Conservation (phyloP, 2,113 vertebrate species). For the Neotoma lepida region DNA sequence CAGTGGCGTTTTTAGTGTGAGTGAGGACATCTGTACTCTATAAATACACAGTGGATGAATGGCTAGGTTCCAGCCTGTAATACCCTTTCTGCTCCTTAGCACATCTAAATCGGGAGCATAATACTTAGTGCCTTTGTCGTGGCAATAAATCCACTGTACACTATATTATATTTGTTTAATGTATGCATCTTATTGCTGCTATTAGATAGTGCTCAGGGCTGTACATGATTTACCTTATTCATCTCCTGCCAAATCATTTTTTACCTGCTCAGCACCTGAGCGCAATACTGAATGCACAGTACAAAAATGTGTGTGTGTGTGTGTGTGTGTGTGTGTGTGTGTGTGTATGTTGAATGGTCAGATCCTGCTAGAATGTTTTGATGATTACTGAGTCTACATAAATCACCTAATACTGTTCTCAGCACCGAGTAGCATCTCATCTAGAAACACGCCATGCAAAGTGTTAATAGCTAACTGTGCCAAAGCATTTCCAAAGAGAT, state of each 20-base stretch:
- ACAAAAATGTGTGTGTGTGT: background rate
- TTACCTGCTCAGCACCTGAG: background rate
- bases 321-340: background rate
- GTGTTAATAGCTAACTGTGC: background rate
- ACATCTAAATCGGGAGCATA: constrained; percentile 1
- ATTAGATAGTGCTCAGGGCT: background rate
- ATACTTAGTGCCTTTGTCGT: background rate
- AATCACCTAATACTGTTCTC: background rate
- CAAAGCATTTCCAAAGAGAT: background rate
- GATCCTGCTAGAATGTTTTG: background rate
- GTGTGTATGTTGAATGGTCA: background rate
- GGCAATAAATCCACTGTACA: background rate
- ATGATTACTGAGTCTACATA: background rate
- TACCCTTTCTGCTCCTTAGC: background rate
- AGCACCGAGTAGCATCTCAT: background rate
- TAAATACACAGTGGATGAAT: background rate
- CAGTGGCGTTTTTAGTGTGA: background rate
- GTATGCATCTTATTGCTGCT: constrained; percentile 11
- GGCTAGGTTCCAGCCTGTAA: background rate
- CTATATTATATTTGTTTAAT: constrained; percentile 45
- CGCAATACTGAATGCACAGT: background rate
- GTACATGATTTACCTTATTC: background rate
- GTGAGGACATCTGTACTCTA: constrained; percentile 10
- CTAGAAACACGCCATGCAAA: background rate
- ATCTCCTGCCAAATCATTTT: background rate